Evolutionary conservation across 1,140 invertebrate species (phyloP).

Genomic region (Harpegnathos saltator): DNA sequence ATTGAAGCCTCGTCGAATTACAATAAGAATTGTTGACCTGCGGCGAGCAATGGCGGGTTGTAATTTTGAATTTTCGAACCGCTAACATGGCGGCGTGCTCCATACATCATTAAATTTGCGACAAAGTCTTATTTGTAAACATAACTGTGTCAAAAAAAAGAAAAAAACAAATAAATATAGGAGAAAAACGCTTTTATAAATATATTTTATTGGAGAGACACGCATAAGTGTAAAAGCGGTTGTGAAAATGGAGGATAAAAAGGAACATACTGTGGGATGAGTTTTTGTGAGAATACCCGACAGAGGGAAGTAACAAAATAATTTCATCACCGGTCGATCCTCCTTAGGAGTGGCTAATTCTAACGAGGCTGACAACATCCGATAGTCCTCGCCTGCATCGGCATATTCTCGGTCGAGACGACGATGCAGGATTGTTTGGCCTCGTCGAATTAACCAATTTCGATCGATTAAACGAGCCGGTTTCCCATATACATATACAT

Average conservation of each 20-base stretch:
- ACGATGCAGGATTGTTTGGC: conserved; percentile 46
- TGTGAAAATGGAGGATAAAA: neutral
- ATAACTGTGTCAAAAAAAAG: too few relatives aligned
- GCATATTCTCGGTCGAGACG: conserved; percentile 48
- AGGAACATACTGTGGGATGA: neutral
- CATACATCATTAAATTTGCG: too few relatives aligned
- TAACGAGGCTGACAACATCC: conserved; percentile 44
- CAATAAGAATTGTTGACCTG: too few relatives aligned
- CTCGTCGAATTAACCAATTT: conserved; percentile 71
- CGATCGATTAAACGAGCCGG: conserved; percentile 67
- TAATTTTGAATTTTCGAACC: too few relatives aligned
- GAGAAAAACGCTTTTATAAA: too few relatives aligned
- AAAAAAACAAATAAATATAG: too few relatives aligned
- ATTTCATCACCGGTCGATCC: neutral
- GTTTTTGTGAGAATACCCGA: neutral
- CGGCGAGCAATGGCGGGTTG: too few relatives aligned
- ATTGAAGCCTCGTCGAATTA: too few relatives aligned
- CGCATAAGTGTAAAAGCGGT: too few relatives aligned
- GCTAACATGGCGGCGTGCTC: too few relatives aligned
- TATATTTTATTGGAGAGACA: conserved; percentile 8
- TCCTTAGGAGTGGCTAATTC: conserved; percentile 21
- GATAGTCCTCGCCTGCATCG: conserved; percentile 27
- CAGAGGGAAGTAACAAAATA: neutral
- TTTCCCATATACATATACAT: conserved; percentile 34
- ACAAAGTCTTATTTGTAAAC: too few relatives aligned